Percentiles rank a stretch among this genome's conserved stretches.
These are phyloP conservation scores for Enteromius treurensis DNA, from an alignment of 2,797 vertebrate genomes.

Conservation along the genomic window DNA sequence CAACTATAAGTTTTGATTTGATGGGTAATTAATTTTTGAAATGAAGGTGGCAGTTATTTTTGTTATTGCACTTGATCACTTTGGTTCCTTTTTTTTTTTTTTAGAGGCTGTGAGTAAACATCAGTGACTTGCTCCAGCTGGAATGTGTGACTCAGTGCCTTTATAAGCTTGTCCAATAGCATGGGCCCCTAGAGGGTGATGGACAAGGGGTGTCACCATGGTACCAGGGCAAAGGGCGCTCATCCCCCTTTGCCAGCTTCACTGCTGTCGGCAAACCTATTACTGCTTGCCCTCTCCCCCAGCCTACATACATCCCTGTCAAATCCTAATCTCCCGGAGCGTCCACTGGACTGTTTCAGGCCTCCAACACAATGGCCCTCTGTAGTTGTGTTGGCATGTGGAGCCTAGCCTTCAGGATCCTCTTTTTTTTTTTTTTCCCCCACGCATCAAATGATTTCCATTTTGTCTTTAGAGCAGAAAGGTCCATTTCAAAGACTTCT, in stretches of 20 bases:
- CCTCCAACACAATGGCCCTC: conserved; percentile 48
- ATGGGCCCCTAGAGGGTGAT: conserved; percentile 25
- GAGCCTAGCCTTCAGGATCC: not conserved
- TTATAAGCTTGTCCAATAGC: conserved; percentile 57
- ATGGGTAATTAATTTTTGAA: not conserved
- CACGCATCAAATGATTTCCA: conserved; percentile 36
- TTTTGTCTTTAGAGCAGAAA: conserved; percentile 31
- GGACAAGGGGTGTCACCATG: conserved; percentile 66
- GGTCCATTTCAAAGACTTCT: conserved; percentile 35
- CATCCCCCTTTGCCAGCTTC: conserved; percentile 41
- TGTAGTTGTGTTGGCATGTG: conserved; percentile 44
- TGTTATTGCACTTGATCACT: not conserved
- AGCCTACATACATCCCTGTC: conserved; percentile 40
- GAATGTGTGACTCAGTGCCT: conserved; percentile 51
- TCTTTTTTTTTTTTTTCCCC: not conserved
- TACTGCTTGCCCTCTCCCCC: conserved; percentile 35
- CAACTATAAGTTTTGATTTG: not conserved
- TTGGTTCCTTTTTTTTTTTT: conserved; percentile 29
- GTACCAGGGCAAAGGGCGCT: conserved; percentile 48
- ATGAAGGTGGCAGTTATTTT: not conserved
- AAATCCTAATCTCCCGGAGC: conserved; percentile 48
- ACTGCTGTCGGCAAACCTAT: conserved; percentile 53
- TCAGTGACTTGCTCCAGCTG: conserved; percentile 42
- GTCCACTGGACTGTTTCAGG: conserved; percentile 27
- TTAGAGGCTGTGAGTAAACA: conserved; percentile 43